A percentile compares a stretch with the other conserved stretches of the same genome.
These are phyloP conservation scores for Leptopilina clavipes DNA, from an alignment of 1,140 invertebrate genomes.

Conservation along the genomic window DNA sequence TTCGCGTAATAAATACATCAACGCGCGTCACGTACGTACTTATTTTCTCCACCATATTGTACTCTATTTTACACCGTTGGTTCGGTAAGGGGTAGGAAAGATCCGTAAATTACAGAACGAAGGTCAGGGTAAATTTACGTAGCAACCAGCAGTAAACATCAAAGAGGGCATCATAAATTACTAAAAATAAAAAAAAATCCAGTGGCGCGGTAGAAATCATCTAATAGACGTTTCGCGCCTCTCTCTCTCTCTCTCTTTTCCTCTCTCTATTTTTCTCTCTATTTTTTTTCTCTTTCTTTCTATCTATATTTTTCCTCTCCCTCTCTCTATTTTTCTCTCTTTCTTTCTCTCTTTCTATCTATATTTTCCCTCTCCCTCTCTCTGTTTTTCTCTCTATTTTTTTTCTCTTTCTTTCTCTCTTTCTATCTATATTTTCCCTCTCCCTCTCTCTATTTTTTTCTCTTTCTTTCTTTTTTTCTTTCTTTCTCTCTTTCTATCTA, in stretches of 20 bases:
- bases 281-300: too few relatives aligned
- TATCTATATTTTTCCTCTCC: too few relatives aligned
- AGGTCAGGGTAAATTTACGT: slow-evolving; percentile 29
- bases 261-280: too few relatives aligned
- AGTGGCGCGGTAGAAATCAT: slow-evolving; percentile 18
- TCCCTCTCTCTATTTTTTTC: too few relatives aligned
- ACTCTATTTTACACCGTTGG: slow-evolving; percentile 26
- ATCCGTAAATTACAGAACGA: slow-evolving; percentile 30
- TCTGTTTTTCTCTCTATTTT: too few relatives aligned
- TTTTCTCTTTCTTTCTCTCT: too few relatives aligned
- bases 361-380: too few relatives aligned
- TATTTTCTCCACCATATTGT: slow-evolving; percentile 30
- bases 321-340: too few relatives aligned
- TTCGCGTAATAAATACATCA: slow-evolving; percentile 28
- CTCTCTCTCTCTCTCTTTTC: neutral
- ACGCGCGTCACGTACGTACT: slow-evolving; percentile 19
- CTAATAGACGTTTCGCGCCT: neutral
- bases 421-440: too few relatives aligned
- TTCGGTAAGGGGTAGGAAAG: slow-evolving; percentile 17
- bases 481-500: too few relatives aligned
- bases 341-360: too few relatives aligned
- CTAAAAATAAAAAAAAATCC: slow-evolving; percentile 16
- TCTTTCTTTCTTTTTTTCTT: too few relatives aligned
- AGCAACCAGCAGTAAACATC: slow-evolving; percentile 29
- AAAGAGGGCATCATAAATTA: slow-evolving; percentile 28